Conservation (phyloP, 2,888 invertebrate species). For the Nowickia ferox region DNA sequence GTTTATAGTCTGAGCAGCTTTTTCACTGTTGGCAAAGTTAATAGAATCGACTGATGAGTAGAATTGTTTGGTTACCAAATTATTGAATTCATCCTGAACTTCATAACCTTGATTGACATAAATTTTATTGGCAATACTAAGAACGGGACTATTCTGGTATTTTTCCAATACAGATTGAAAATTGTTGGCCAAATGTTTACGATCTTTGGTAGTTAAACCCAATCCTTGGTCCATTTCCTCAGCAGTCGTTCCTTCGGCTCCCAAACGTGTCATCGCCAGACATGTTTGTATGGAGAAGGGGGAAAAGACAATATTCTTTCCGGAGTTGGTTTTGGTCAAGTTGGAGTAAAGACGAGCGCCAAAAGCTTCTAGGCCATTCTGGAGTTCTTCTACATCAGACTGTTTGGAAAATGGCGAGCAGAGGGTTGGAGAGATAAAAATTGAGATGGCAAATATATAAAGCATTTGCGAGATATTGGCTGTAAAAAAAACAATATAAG, state of each 20-base stretch:
- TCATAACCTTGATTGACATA: constrained; percentile 86
- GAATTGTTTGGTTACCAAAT: constrained; percentile 86
- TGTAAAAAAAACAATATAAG: too few species aligned
- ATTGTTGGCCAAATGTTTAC: too few species aligned
- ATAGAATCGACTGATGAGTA: constrained; percentile 86
- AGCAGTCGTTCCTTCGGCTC: background rate
- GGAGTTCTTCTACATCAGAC: too few species aligned
- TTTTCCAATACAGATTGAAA: constrained; percentile 64
- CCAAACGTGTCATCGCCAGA: background rate
- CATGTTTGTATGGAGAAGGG: background rate
- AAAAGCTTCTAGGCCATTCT: too few species aligned
- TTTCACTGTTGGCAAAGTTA: constrained; percentile 85
- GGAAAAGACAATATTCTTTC: too few species aligned
- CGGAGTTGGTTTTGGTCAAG: too few species aligned
- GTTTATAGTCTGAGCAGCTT: constrained; percentile 87
- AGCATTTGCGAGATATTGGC: too few species aligned
- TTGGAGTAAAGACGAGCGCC: too few species aligned
- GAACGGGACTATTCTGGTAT: constrained; percentile 76
- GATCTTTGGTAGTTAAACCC: background rate
- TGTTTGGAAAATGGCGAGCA: too few species aligned
- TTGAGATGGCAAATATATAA: too few species aligned
- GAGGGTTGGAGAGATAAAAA: too few species aligned
- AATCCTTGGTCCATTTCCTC: background rate
- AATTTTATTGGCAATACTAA: constrained; percentile 89
- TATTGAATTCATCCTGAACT: constrained; percentile 85